phyloP scores from a whole-genome alignment of 1,140 invertebrate species.

The Drosophila parvula region DNA sequence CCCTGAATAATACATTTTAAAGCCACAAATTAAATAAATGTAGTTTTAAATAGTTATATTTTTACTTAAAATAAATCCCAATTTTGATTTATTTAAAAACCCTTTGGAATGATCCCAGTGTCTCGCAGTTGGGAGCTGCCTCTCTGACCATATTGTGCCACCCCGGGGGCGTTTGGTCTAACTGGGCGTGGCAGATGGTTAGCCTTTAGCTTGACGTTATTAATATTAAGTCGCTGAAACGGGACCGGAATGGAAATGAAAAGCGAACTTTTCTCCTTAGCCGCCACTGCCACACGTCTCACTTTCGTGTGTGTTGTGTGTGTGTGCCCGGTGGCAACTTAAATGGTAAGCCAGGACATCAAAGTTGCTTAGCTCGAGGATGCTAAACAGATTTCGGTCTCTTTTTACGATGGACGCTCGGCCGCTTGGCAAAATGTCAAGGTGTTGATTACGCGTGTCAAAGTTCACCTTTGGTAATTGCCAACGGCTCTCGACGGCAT shows the following conservation, averaged over 20 bases:
- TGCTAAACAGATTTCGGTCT: conserved; percentile 63
- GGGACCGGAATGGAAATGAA: conserved; percentile 44
- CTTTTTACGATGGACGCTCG: conserved; percentile 8
- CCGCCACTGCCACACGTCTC: not conserved
- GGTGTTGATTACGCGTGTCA: conserved; percentile 66
- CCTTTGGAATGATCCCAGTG: not conserved
- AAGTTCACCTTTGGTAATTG: conserved; percentile 55
- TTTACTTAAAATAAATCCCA: too few relatives aligned
- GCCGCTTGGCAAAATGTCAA: conserved; percentile 35
- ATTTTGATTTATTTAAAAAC: too few relatives aligned
- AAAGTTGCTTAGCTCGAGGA: conserved; percentile 49
- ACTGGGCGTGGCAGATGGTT: conserved; percentile 41
- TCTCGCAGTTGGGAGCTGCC: conserved; percentile 2
- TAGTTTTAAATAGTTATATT: too few relatives aligned
- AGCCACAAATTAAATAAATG: too few relatives aligned
- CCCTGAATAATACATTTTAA: too few relatives aligned
- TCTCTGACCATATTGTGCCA: conserved; percentile 29
- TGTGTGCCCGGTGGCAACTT: conserved; percentile 9
- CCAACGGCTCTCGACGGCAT: conserved; percentile 24
- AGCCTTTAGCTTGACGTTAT: conserved; percentile 37
- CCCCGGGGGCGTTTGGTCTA: conserved; percentile 1
- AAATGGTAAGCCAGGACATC: conserved; percentile 25
- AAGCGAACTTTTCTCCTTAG: conserved; percentile 52
- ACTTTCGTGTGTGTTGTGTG: conserved; percentile 36
- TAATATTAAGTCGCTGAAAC: conserved; percentile 50